phyloP scores from a whole-genome alignment of 2,113 vertebrate genomes.

The Cricetomys ansorgei region DNA sequence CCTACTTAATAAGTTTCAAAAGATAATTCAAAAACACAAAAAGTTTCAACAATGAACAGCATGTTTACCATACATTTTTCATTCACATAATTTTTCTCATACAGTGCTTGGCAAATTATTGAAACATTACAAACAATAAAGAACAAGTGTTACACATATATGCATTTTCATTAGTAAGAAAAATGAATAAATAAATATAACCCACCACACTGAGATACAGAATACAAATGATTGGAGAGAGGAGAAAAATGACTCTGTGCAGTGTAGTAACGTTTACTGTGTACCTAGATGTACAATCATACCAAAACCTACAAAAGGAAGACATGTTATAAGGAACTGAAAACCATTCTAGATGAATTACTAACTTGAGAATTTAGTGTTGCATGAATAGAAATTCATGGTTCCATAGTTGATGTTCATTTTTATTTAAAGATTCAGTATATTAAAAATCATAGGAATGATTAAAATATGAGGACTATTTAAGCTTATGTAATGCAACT shows the following conservation, averaged over 20 bases:
- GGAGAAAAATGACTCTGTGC: neutral
- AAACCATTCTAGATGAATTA: neutral
- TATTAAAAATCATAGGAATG: neutral
- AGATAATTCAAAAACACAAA: no score
- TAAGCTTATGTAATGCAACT: rapidly evolving
- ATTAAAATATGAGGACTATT: neutral
- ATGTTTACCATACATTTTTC: no score
- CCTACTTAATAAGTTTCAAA: no score
- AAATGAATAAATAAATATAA: neutral
- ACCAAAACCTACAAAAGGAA: neutral
- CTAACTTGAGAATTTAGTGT: neutral
- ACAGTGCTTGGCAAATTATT: no score
- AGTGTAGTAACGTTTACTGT: neutral
- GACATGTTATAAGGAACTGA: neutral
- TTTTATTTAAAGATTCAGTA: neutral
- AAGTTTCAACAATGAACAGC: no score
- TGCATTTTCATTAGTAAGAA: neutral
- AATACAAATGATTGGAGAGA: no score
- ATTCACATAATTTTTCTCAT: no score
- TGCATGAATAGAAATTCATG: rapidly evolving
- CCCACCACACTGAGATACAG: neutral
- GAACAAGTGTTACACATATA: no score
- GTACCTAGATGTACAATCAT: neutral
- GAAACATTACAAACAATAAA: no score
- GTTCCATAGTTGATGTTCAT: rapidly evolving